Conservation (phyloP, 1,140 invertebrate genomes). For the Sycophaga agraensis region DNA sequence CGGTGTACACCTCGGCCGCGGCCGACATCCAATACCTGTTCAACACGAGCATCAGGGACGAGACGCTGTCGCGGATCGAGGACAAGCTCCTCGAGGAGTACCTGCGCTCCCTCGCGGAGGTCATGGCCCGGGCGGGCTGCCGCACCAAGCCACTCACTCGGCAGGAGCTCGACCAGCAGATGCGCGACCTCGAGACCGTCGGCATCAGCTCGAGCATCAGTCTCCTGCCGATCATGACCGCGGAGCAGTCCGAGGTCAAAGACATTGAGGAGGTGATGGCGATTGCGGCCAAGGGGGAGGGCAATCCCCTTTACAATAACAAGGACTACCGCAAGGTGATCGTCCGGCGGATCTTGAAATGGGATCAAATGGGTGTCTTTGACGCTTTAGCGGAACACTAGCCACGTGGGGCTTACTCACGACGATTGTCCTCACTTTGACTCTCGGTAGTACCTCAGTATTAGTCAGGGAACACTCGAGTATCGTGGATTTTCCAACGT, state of each 20-base stretch:
- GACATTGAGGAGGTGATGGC: slow-evolving; percentile 42
- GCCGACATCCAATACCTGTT: slow-evolving; percentile 61
- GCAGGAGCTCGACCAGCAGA: slow-evolving; percentile 40
- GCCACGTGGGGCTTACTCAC: too few relatives aligned
- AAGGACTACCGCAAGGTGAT: slow-evolving; percentile 33
- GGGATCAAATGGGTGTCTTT: too few relatives aligned
- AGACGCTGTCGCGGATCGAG: slow-evolving; percentile 40
- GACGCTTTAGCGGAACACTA: too few relatives aligned
- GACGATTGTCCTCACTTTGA: too few relatives aligned
- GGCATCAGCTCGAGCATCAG: slow-evolving; percentile 41
- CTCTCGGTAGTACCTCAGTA: too few relatives aligned
- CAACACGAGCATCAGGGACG: slow-evolving; percentile 47
- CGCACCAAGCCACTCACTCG: slow-evolving; percentile 49
- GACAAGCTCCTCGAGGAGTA: slow-evolving; percentile 53
- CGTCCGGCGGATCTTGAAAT: slow-evolving; percentile 37
- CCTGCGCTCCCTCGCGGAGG: slow-evolving; percentile 37
- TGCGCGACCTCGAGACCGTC: slow-evolving; percentile 39
- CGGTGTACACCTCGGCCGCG: slow-evolving; percentile 52
- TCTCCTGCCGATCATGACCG: slow-evolving; percentile 40
- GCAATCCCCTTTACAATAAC: slow-evolving; percentile 30
- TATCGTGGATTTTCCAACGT: too few relatives aligned
- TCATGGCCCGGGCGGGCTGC: slow-evolving; percentile 49
- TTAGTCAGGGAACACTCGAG: too few relatives aligned
- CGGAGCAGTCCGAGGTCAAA: slow-evolving; percentile 35
- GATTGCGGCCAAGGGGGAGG: too few relatives aligned